Percentiles rank a stretch among this genome's conserved stretches.
phyloP scores from a whole-genome alignment of 1,140 invertebrate species.

The Heliconius melpomene region DNA sequence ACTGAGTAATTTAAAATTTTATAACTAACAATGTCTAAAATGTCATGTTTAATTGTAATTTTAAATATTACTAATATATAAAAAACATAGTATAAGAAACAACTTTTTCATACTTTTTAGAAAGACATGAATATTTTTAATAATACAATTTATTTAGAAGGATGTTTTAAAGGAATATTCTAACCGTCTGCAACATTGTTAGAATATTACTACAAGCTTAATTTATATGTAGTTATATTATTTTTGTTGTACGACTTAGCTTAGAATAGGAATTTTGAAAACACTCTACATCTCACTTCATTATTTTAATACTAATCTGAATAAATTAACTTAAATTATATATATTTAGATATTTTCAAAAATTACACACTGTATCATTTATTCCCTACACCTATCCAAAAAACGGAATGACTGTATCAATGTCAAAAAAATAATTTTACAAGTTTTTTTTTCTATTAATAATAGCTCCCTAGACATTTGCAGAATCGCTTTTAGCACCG shows the following conservation, averaged over 20 bases:
- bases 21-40: background rate
- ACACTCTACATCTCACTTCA: too few relatives aligned
- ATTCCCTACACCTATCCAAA: background rate
- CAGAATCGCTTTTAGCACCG: constrained; percentile 62
- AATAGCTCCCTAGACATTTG: constrained; percentile 38
- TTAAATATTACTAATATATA: background rate
- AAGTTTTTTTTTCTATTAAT: background rate
- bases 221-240: too few relatives aligned
- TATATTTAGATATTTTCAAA: background rate
- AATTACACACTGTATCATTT: background rate
- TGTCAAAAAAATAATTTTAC: constrained; percentile 4
- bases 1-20: background rate
- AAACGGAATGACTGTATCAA: background rate
- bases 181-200: too few relatives aligned
- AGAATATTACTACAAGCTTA: too few relatives aligned
- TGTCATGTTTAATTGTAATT: background rate
- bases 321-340: background rate
- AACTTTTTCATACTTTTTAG: too few relatives aligned
- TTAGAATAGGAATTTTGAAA: too few relatives aligned
- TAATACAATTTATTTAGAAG: too few relatives aligned
- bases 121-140: too few relatives aligned
- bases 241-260: too few relatives aligned
- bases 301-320: background rate
- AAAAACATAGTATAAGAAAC: too few relatives aligned
- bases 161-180: too few relatives aligned